Evolutionary conservation across 2,888 invertebrate species (phyloP).

Genomic region (Xanthorhoe designata): DNA sequence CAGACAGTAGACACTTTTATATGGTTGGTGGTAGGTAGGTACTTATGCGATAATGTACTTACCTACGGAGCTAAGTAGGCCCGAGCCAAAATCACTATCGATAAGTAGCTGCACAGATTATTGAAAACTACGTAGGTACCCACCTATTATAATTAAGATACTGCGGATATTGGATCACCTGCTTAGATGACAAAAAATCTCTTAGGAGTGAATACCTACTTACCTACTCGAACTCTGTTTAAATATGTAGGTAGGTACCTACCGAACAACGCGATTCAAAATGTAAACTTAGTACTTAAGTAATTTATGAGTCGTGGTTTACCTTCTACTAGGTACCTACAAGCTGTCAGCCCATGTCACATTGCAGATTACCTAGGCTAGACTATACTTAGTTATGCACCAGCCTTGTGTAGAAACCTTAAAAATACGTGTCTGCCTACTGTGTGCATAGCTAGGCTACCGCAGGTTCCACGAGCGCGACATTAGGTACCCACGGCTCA

Average conservation of each 20-base stretch:
- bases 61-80: not conserved
- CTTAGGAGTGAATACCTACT: too few species aligned
- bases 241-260: too few species aligned
- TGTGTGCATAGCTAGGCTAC: not conserved
- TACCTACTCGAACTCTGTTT: too few species aligned
- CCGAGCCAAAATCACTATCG: not conserved
- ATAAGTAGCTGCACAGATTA: too few species aligned
- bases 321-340: not conserved
- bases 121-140: not conserved
- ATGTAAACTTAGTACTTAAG: too few species aligned
- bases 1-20: too few species aligned
- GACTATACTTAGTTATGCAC: not conserved
- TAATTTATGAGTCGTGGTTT: too few species aligned
- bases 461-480: not conserved
- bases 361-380: constrained; percentile 14
- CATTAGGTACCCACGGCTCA: not conserved
- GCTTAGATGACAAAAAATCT: too few species aligned
- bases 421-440: not conserved
- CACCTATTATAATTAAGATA: too few species aligned
- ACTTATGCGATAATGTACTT: not conserved
- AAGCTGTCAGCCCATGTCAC: constrained; percentile 1
- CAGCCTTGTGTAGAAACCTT: not conserved
- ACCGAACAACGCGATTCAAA: not conserved
- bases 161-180: too few species aligned
- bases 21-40: not conserved